These are phyloP conservation scores for Spilosoma lubricipeda DNA, from an alignment of 2,888 invertebrate species.

Conservation along the genomic window DNA sequence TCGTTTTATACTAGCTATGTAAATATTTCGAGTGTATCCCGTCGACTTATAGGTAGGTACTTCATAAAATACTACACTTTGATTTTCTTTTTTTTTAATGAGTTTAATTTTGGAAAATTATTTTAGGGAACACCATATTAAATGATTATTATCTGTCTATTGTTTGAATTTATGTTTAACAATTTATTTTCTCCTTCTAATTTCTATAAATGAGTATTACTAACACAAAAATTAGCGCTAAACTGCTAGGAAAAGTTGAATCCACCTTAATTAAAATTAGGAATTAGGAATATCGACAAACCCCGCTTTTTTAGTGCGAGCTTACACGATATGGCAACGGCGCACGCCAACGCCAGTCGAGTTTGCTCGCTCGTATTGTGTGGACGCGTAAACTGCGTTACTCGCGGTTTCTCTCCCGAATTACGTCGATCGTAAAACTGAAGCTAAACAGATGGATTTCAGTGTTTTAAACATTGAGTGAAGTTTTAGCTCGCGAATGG, in stretches of 20 bases:
- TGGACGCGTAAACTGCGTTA: conserved; percentile 25
- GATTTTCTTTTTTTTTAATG: too few species aligned
- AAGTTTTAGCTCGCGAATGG: conserved; percentile 48
- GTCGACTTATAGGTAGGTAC: too few species aligned
- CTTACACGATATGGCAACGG: conserved; percentile 43
- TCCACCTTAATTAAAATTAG: conserved; percentile 52
- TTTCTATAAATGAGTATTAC: not conserved
- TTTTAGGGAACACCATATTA: too few species aligned
- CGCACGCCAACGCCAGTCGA: conserved; percentile 60
- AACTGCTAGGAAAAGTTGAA: conserved; percentile 26
- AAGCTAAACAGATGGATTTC: conserved; percentile 61
- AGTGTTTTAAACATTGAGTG: conserved; percentile 54
- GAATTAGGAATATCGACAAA: conserved; percentile 57
- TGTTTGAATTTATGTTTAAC: not conserved
- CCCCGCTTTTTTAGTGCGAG: conserved; percentile 52
- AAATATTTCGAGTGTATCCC: too few species aligned
- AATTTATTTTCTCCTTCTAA: not conserved
- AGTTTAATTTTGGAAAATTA: too few species aligned
- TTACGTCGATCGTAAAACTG: conserved; percentile 60
- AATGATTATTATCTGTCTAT: too few species aligned
- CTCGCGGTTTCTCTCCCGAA: conserved; percentile 30
- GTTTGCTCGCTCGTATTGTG: conserved; percentile 54
- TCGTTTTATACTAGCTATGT: too few species aligned
- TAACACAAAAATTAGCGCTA: too few species aligned
- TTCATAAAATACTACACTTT: too few species aligned